A percentile compares a stretch with the other conserved stretches of the same genome.
These are phyloP conservation scores for Pseudochaenichthys georgianus DNA, from an alignment of 2,797 vertebrate species.

Conservation along the genomic window DNA sequence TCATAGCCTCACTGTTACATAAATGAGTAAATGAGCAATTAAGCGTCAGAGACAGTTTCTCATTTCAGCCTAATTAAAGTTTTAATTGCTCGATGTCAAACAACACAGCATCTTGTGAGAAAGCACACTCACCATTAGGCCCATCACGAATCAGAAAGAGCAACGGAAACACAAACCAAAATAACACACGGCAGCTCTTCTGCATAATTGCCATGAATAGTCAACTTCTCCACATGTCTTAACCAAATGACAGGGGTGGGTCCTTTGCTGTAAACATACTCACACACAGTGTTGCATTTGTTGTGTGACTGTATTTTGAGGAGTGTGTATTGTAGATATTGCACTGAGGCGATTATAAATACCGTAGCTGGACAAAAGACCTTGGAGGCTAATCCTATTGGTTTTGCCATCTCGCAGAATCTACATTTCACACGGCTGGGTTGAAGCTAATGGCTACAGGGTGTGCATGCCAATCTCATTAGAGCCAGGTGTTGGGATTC, in stretches of 20 bases:
- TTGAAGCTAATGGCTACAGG: slow-evolving; percentile 63
- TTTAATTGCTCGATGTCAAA: slow-evolving; percentile 82
- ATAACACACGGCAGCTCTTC: slow-evolving; percentile 45
- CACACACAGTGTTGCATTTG: slow-evolving; percentile 18
- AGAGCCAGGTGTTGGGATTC: slow-evolving; percentile 81
- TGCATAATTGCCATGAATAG: slow-evolving; percentile 61
- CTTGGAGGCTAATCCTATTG: slow-evolving; percentile 67
- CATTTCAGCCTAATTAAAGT: slow-evolving; percentile 83
- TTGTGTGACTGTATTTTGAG: slow-evolving; percentile 34
- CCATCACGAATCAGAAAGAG: slow-evolving; percentile 42
- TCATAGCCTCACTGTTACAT: slow-evolving; percentile 72
- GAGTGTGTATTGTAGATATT: slow-evolving; percentile 34
- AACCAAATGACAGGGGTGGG: slow-evolving; percentile 42
- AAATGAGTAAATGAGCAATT: slow-evolving; percentile 79
- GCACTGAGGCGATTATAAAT: slow-evolving; percentile 38
- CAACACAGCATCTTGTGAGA: slow-evolving; percentile 66
- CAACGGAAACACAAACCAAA: slow-evolving; percentile 61
- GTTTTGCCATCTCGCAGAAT: slow-evolving; percentile 69
- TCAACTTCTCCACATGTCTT: slow-evolving; percentile 49
- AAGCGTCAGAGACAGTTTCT: slow-evolving; percentile 81
- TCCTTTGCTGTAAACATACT: slow-evolving; percentile 8
- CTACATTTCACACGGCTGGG: slow-evolving; percentile 65
- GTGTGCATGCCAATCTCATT: slow-evolving; percentile 77
- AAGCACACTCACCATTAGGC: slow-evolving; percentile 63
- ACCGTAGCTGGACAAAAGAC: slow-evolving; percentile 66